Conservation (phyloP, 2,113 vertebrate genomes). For the Neolamprologus variostigma region DNA sequence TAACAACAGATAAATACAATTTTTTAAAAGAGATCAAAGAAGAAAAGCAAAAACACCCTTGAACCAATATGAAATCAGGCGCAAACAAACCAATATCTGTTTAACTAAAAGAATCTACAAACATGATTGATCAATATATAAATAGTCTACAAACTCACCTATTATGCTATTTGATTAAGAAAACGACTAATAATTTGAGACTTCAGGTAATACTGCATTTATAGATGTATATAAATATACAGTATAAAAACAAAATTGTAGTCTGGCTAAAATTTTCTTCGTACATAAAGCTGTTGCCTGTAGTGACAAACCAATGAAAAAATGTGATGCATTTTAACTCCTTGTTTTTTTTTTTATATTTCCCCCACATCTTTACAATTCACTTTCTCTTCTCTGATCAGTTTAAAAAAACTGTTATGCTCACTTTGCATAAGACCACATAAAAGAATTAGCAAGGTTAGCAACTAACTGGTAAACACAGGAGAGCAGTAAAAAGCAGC, state of each 20-base stretch:
- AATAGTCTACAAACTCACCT: not conserved
- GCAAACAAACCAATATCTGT: fast-evolving
- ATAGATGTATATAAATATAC: too few species aligned
- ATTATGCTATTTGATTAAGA: not conserved
- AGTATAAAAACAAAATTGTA: fast-evolving
- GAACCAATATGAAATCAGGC: not conserved
- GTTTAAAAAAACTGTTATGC: fast-evolving
- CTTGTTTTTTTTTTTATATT: not conserved
- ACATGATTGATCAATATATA: not conserved
- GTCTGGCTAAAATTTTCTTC: not conserved
- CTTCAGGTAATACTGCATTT: not conserved
- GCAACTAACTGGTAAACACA: not conserved
- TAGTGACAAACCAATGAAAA: not conserved
- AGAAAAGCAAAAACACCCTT: not conserved
- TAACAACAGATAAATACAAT: fast-evolving
- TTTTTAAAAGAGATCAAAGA: fast-evolving
- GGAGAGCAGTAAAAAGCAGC: not conserved
- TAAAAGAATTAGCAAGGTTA: not conserved
- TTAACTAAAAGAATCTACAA: not conserved
- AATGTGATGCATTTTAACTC: not conserved
- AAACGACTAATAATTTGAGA: not conserved
- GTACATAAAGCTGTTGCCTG: fast-evolving
- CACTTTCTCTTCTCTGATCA: not conserved
- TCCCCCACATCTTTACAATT: not conserved
- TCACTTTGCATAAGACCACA: not conserved